phyloP scores from a whole-genome alignment of 1,140 invertebrate genomes.

The Metopolophium dirhodum region DNA sequence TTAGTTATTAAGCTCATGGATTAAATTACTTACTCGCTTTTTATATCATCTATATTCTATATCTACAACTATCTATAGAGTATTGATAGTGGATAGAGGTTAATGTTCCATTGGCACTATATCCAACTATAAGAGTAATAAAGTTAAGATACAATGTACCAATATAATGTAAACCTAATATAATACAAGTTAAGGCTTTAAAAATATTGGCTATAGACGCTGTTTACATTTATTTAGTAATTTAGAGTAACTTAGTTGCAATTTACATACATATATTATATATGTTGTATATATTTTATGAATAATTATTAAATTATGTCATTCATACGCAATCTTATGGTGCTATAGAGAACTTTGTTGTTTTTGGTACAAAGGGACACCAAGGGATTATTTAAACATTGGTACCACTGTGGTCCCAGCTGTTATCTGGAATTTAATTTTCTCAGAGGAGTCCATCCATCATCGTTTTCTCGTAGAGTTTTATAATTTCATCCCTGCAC shows the following conservation, averaged over 20 bases:
- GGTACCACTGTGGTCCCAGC: slow-evolving; percentile 44
- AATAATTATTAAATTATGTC: no score
- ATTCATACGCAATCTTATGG: neutral
- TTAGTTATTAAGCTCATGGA: no score
- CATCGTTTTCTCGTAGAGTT: neutral
- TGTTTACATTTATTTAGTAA: neutral
- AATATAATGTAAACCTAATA: no score
- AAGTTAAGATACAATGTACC: no score
- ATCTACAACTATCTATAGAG: no score
- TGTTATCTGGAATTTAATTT: slow-evolving; percentile 29
- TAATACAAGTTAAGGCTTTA: neutral
- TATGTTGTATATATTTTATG: no score
- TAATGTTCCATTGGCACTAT: no score
- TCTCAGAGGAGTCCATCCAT: neutral
- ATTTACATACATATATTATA: neutral
- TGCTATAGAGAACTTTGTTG: neutral
- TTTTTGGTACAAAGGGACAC: neutral
- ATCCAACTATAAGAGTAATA: neutral
- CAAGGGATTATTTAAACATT: slow-evolving; percentile 10
- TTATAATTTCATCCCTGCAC: neutral
- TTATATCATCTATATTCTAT: no score
- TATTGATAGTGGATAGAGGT: no score
- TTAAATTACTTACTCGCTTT: no score
- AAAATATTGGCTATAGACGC: neutral
- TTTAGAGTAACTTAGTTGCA: neutral